These are phyloP conservation scores for Dallia pectoralis DNA, from an alignment of 2,797 vertebrate genomes.

Conservation along the genomic window DNA sequence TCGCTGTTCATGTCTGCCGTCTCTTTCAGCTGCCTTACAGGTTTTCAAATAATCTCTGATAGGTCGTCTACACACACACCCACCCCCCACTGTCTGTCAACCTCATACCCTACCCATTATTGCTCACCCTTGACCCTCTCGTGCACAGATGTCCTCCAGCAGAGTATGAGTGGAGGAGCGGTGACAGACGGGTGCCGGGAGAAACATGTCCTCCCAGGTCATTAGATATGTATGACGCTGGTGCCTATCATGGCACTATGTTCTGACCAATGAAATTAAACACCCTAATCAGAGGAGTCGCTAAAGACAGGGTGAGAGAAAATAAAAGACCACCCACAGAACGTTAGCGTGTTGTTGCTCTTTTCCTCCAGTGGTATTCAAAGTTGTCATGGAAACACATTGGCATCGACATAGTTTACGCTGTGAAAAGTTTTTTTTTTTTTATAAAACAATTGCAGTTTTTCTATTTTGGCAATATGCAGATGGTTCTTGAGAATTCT, in stretches of 20 bases:
- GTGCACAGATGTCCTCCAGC: constrained; percentile 67
- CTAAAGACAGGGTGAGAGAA: constrained; percentile 68
- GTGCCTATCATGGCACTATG: constrained; percentile 60
- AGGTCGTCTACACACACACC: constrained; percentile 26
- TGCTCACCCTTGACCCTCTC: constrained; percentile 59
- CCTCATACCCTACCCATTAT: constrained; percentile 38
- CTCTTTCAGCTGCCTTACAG: constrained; percentile 30
- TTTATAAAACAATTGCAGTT: no score
- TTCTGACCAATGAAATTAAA: constrained; percentile 66
- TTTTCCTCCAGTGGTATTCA: constrained; percentile 37
- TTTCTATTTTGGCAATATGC: no score
- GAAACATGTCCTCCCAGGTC: constrained; percentile 51
- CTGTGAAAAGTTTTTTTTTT: no score
- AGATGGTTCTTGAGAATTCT: no score
- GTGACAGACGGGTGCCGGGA: constrained; percentile 54
- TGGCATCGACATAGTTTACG: no score
- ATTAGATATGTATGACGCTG: constrained; percentile 67
- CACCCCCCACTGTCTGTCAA: constrained; percentile 27
- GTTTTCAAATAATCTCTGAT: constrained; percentile 36
- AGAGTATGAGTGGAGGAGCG: constrained; percentile 60
- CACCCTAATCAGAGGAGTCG: constrained; percentile 56
- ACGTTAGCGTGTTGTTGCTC: constrained; percentile 48
- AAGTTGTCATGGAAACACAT: not conserved
- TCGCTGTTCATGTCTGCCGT: constrained; percentile 45
- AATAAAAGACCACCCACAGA: constrained; percentile 37